Evolutionary conservation across 2,888 invertebrate genomes (phyloP), one percentile per base, ranked within the genome.

Genomic region (Folsomia manolachei): DNA sequence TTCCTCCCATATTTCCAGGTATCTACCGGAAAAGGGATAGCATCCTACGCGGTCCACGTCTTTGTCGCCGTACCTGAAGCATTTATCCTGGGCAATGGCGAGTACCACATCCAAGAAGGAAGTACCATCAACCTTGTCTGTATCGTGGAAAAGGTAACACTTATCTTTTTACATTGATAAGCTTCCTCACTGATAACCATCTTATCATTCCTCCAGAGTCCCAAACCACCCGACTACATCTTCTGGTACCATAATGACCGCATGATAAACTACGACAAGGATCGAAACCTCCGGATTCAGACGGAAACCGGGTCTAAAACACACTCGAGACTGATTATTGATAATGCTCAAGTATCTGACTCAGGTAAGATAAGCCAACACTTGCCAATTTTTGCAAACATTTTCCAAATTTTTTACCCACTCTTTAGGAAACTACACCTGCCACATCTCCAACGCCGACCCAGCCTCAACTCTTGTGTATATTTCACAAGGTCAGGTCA

Each of bases 401-500:
- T n/a, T n/a, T n/a, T n/a, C n/a, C n/a, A n/a, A n/a, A n/a, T n/a
- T n/a, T n/a, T n/a, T n/a, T n/a, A n/a, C n/a, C n/a, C n/a, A n/a
- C n/a, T n/a, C n/a, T n/a, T n/a, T n/a, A n/a, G 39, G 94, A 83
- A 94, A 94, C 87, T 94, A 94, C 86, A 91, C 93, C 76, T 94
- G 94, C 87, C 90, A 90, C 84, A 93, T 94, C 81, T 90, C 92
- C 83, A 93, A 93, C 86, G 92, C 94, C 77, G 92, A 93, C 86
- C 90, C 93, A 78, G 94, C 93, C 82, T 92, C 91, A 84, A 93
- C 93, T 83, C 90, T 89, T 85, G 94, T 94, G 83, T 94, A 92
- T 86, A 93, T 94, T 82, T 93, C 93, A 70, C 92, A 93, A 88
- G 93, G 93, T 91, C 70, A 26, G 68, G 64, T 64, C 64, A 64